Conservation (phyloP, 1,140 invertebrate genomes). For the Drosophila ambigua region DNA sequence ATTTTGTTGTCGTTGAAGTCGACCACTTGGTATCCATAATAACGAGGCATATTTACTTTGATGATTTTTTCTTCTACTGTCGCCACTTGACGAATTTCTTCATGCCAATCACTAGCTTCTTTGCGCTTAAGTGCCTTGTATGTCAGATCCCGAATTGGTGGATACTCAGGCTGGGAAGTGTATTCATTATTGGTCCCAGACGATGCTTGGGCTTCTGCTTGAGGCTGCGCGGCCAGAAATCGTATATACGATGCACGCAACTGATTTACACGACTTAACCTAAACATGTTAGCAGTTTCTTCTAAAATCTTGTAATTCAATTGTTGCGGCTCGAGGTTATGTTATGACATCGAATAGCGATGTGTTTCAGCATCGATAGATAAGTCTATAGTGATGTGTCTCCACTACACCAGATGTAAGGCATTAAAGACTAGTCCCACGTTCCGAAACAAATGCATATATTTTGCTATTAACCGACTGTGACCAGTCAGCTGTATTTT, state of each 20-base stretch:
- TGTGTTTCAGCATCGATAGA: too few relatives aligned
- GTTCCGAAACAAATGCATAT: too few relatives aligned
- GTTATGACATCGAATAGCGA: constrained; percentile 2
- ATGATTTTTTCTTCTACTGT: constrained; percentile 93
- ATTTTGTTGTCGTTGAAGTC: constrained; percentile 86
- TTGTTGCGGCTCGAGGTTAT: constrained; percentile 1
- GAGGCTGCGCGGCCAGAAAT: constrained; percentile 33
- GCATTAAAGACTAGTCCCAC: too few relatives aligned
- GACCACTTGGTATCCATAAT: constrained; percentile 90
- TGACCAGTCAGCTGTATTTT: too few relatives aligned
- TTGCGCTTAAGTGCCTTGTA: constrained; percentile 82
- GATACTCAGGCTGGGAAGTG: constrained; percentile 86
- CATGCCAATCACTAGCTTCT: constrained; percentile 84
- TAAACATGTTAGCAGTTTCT: constrained; percentile 12
- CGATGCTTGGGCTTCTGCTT: constrained; percentile 5
- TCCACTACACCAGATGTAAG: too few relatives aligned
- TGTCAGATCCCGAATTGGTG: constrained; percentile 86
- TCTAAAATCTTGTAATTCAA: constrained; percentile 6
- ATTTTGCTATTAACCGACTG: too few relatives aligned
- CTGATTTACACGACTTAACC: constrained; percentile 14
- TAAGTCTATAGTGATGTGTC: too few relatives aligned
- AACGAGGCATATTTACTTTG: constrained; percentile 91
- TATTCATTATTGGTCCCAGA: constrained; percentile 67
- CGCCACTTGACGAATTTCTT: constrained; percentile 87
- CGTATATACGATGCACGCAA: constrained; percentile 17